Base-by-base conservation (phyloP, 2,888 invertebrate species). In the Eupsilia transversa region DNA sequence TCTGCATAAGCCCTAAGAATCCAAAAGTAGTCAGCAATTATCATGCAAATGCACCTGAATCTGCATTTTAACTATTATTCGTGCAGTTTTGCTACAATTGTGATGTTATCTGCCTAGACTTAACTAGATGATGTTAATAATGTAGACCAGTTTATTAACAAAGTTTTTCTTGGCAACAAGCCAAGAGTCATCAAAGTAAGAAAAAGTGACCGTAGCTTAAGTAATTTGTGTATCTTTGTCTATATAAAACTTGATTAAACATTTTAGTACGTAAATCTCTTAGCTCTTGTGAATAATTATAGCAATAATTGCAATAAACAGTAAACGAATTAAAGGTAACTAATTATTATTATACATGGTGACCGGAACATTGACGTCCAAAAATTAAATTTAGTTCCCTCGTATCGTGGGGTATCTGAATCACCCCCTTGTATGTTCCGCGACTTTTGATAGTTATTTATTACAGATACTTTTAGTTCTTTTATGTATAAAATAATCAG, bases 121-220 rank as follows among this genome's bases (percentile, higher is more conserved):
- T 59, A 63, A 38, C 43, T 0, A 30, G 20, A 38, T 38, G 14
- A 9, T 30, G 49, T 54, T 64, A 64, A 64, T 52, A 52, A 43
- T 52, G 27, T 3, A 23, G 14, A 49, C 3, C 27, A 59, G 64
- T 79, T 52, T 46, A 72, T 59, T 59, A 38, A 52, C 52, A 79
- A 76, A 72, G 63, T 72, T 79, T 35, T 52, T 27, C 73, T 77
- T 61, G 46, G 38, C 5, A 61, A 14, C 20, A 38, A 38, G 59
- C 52, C 52, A 73, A 65, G 10, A 77, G 59, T 33, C 59, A 73
- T 79, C 59, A 54, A 72, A 79, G 38, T 54, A 54, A 23, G 23
- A 27, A 30, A 30, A 52, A 46, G 23, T 49, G 9, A 73, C 33
- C 60, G 35, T 52, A 20, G 5, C 23, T 33, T 41, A 33, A 78